A percentile compares a stretch with the other conserved stretches of the same genome.
phyloP scores from a whole-genome alignment of 2,113 vertebrate genomes.

The Harpagus bidentatus region DNA sequence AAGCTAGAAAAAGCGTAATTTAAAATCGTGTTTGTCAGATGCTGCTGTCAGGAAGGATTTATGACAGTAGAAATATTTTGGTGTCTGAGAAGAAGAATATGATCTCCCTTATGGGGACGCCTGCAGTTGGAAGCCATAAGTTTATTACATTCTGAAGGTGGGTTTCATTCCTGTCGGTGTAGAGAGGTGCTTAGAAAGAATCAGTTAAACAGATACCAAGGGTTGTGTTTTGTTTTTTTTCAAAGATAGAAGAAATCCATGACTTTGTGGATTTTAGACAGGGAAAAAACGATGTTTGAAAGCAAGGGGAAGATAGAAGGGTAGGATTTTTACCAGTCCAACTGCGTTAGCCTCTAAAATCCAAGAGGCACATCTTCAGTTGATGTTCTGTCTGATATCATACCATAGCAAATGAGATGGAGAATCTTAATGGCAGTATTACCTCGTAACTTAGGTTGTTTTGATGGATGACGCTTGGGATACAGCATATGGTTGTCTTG shows the following conservation, averaged over 20 bases:
- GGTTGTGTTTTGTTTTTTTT: background rate
- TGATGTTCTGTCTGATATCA: background rate
- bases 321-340: background rate
- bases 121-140: rapidly evolving
- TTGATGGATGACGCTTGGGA: background rate
- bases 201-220: background rate
- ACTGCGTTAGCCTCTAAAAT: background rate
- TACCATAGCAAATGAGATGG: background rate
- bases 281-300: background rate
- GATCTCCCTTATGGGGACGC: background rate
- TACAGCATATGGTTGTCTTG: background rate
- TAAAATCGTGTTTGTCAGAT: background rate
- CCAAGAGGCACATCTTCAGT: background rate
- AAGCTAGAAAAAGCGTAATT: background rate
- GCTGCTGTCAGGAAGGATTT: background rate
- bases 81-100: background rate
- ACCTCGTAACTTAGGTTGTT: background rate
- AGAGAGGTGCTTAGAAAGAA: background rate
- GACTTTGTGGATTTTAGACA: background rate
- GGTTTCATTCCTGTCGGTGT: rapidly evolving
- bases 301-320: background rate
- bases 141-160: background rate
- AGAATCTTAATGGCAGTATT: background rate
- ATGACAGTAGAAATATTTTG: background rate
- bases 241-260: background rate